Percentiles rank a stretch among this genome's conserved stretches.
Evolutionary conservation across 2,888 invertebrate genomes (phyloP).

Genomic region (Sphecodes monilicornis): DNA sequence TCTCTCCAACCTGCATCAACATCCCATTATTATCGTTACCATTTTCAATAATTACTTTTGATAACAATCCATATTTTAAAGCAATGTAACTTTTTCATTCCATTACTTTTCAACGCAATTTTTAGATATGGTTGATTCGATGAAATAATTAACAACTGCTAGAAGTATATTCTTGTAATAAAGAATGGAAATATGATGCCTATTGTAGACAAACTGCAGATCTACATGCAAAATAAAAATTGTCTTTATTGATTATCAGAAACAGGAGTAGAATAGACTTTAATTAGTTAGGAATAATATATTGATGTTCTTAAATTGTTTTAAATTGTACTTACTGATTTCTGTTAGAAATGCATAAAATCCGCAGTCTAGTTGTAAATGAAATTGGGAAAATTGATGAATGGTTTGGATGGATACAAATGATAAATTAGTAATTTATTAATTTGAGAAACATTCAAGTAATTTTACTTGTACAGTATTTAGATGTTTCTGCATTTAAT

Average conservation of each 20-base stretch:
- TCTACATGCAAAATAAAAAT: no score
- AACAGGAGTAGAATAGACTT: no score
- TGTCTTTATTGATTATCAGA: no score
- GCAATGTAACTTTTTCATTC: background rate
- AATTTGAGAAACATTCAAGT: background rate
- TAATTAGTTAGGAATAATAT: no score
- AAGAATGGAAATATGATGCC: background rate
- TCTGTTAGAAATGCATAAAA: no score
- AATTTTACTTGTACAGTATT: background rate
- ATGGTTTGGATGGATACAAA: no score
- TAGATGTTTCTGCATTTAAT: no score
- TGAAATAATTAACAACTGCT: background rate
- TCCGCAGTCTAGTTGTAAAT: background rate
- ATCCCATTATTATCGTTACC: background rate
- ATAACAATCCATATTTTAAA: background rate
- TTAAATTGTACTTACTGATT: no score
- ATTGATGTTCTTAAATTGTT: no score
- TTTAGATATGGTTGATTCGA: background rate
- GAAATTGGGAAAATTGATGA: background rate
- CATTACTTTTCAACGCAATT: background rate
- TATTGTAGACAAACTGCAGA: background rate
- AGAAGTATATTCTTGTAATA: background rate
- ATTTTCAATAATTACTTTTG: background rate
- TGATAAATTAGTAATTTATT: no score
- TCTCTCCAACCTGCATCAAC: background rate